A percentile compares a stretch with the other conserved stretches of the same genome.
phyloP scores from a whole-genome alignment of 2,113 vertebrate genomes.

The Saguinus imperator region DNA sequence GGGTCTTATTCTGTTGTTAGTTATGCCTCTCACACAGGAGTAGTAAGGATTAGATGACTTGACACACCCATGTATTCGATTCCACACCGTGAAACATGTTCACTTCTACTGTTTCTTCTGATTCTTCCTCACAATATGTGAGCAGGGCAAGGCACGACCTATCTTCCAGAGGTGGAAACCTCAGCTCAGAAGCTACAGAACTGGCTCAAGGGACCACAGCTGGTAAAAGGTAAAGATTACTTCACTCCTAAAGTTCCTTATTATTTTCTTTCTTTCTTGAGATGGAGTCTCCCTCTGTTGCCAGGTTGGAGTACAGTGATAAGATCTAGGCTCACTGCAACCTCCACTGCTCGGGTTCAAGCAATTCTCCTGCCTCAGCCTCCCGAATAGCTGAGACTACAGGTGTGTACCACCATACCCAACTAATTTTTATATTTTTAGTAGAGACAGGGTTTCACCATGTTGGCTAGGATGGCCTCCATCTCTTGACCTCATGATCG shows the following conservation, averaged over 20 bases:
- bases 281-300: too few relatives aligned
- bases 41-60: accelerated
- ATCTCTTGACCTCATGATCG: too few relatives aligned
- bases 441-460: too few relatives aligned
- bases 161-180: too few relatives aligned
- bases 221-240: not conserved
- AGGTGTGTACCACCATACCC: too few relatives aligned
- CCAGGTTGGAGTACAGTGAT: too few relatives aligned
- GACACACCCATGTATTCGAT: not conserved
- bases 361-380: too few relatives aligned
- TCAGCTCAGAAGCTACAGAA: not conserved
- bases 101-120: not conserved
- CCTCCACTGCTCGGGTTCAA: too few relatives aligned
- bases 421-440: too few relatives aligned
- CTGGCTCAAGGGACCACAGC: not conserved
- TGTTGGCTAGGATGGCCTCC: too few relatives aligned
- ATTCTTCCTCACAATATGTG: not conserved
- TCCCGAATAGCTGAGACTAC: too few relatives aligned
- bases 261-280: not conserved
- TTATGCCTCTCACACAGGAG: accelerated
- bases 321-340: too few relatives aligned
- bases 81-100: not conserved
- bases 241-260: not conserved
- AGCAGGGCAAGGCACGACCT: not conserved
- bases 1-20: accelerated